Conservation (phyloP, 2,888 invertebrate genomes). For the Trachelus troglodyta region DNA sequence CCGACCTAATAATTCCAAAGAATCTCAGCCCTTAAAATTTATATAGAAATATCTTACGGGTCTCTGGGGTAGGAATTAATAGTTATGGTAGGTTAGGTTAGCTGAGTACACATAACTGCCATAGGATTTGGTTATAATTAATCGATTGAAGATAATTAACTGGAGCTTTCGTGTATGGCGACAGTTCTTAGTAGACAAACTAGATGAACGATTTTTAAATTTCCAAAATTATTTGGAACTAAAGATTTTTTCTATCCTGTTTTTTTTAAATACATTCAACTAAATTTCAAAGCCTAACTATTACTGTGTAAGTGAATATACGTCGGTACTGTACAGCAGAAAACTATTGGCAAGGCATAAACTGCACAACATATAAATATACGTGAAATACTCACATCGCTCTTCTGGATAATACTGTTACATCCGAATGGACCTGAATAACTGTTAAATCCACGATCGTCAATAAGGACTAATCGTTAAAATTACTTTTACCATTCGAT, state of each 20-base stretch:
- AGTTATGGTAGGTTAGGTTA: not conserved
- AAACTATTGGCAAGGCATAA: not conserved
- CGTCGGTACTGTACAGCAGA: not conserved
- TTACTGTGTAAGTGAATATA: not conserved
- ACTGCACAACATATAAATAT: not conserved
- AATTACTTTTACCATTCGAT: not conserved
- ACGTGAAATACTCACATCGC: not conserved
- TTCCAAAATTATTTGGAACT: not conserved
- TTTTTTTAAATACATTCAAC: too few relatives aligned
- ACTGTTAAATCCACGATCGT: not conserved
- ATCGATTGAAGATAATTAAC: not conserved
- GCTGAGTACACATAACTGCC: not conserved
- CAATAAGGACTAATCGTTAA: not conserved
- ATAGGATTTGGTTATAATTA: not conserved
- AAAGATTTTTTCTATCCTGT: too few relatives aligned
- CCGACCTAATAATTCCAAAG: not conserved
- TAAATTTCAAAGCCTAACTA: not conserved
- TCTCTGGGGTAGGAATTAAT: not conserved
- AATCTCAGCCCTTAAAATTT: not conserved
- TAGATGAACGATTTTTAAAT: not conserved
- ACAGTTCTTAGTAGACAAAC: not conserved
- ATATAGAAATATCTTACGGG: not conserved
- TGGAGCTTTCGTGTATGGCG: not conserved
- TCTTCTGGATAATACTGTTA: not conserved
- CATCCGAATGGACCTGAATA: not conserved